Conservation (phyloP, 2,113 vertebrate species). For the Microcebus jonahi region DNA sequence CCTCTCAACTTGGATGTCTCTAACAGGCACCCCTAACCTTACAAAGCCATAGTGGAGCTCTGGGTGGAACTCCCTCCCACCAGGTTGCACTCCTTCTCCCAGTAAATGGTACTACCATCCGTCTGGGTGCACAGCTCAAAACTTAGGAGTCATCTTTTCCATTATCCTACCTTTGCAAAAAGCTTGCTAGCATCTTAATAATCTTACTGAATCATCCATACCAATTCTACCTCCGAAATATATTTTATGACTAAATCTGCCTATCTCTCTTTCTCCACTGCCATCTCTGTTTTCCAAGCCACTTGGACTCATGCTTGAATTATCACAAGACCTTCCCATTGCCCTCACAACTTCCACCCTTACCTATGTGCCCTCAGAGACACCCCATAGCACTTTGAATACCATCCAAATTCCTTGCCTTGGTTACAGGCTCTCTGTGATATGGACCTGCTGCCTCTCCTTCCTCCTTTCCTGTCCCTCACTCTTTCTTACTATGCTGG, state of each 20-base stretch:
- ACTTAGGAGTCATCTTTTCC: background rate
- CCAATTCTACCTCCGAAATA: background rate
- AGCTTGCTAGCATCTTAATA: background rate
- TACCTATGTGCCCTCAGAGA: background rate
- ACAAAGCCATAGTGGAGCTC: background rate
- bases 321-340: background rate
- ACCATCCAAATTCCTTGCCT: background rate
- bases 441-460: background rate
- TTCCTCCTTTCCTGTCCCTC: background rate
- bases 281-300: background rate
- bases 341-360: background rate
- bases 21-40: background rate
- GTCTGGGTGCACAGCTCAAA: background rate
- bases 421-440: background rate
- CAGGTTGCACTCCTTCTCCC: too few relatives aligned
- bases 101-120: background rate
- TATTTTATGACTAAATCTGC: background rate
- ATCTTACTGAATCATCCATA: background rate
- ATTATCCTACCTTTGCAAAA: background rate
- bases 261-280: background rate
- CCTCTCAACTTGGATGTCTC: background rate
- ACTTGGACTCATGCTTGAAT: background rate
- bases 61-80: background rate
- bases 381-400: background rate
- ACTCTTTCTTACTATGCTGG: background rate